Evolutionary conservation across 1,140 invertebrate genomes (phyloP), one percentile per base, ranked within the genome.

Genomic region (Cotesia vestalis): DNA sequence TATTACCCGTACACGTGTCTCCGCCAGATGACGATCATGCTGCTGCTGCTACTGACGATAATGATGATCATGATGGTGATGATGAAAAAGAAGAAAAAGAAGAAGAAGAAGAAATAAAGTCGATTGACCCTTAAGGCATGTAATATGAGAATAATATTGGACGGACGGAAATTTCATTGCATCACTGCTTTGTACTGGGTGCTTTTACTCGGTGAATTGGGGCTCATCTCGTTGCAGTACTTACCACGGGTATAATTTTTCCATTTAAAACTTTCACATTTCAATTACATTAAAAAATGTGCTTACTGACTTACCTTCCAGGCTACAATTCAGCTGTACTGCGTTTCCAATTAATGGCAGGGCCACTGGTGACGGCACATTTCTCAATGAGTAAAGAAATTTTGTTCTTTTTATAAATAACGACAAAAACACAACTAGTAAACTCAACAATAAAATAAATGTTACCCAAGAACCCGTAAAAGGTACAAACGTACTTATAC

Each of bases 331-430:
- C 4, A 86, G 74, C 51, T 82, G 80, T 51, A 75, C 74, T 0
- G 82, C 81, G 66, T 86, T 86, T 1, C 84, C 84, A 17, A 86
- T 73, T 4, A 86, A 17, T 3, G 84, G 84, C 11, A 84, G 12
- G 0, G 84, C 81, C 0, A 35, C 64, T 0, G 84, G 84, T n/a
- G 74, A 77, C 1, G 84, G 84, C 14, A 86, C 77, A 0, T 78
- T 78, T 11, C 79, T 76, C 14, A 85, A 55, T 0, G 76, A 75
- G 40, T 81, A 77, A 0, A 83, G 27, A 69, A 84, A 84, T 35
- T 72, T 80, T 3, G 59, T 73, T 6, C 83, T 76, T 57, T 72
- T 76, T 3, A 78, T 52, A 35, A 81, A 35, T 1, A 78, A 4
- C 1, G 63, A 4, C 1, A 77, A 6, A 1, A 66, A 14, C 51